Percentiles rank a stretch among this genome's conserved stretches.
Conservation (phyloP, 2,888 invertebrate species). For the Coelinius sp. region DNA sequence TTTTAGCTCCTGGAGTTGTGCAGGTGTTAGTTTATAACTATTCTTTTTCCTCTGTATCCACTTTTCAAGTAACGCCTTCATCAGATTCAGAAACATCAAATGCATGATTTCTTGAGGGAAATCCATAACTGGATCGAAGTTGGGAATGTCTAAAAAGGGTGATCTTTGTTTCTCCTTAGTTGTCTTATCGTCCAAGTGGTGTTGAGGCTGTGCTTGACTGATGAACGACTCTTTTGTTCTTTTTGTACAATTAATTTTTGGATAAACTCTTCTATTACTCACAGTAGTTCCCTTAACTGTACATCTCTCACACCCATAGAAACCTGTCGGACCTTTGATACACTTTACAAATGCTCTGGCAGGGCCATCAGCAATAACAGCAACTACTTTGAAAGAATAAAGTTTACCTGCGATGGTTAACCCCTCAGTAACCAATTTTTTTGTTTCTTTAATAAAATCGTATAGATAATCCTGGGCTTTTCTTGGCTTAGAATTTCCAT, state of each 20-base stretch:
- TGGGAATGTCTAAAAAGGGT: not conserved
- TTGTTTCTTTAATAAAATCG: constrained; percentile 42
- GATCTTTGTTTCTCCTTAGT: not conserved
- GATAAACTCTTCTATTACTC: constrained; percentile 39
- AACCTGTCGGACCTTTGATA: constrained; percentile 38
- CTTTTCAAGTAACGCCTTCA: not conserved
- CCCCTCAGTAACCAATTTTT: constrained; percentile 27
- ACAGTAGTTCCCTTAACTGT: constrained; percentile 36
- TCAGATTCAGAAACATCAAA: not conserved
- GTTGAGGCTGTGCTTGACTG: not conserved
- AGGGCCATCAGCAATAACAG: constrained; percentile 41
- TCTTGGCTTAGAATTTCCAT: constrained; percentile 36
- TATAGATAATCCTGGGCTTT: constrained; percentile 29
- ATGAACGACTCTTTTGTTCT: constrained; percentile 31
- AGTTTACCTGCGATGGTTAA: constrained; percentile 22
- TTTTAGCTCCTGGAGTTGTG: not conserved
- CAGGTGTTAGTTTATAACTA: not conserved
- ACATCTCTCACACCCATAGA: constrained; percentile 44
- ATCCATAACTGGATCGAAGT: not conserved
- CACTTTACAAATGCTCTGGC: constrained; percentile 43
- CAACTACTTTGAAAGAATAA: constrained; percentile 39
- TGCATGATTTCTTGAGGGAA: not conserved
- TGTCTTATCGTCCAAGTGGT: not conserved
- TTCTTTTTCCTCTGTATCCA: not conserved
- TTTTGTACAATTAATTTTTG: constrained; percentile 35